Evolutionary conservation across 1,140 invertebrate species (phyloP).

Genomic region (Macrobrachium rosenbergii): DNA sequence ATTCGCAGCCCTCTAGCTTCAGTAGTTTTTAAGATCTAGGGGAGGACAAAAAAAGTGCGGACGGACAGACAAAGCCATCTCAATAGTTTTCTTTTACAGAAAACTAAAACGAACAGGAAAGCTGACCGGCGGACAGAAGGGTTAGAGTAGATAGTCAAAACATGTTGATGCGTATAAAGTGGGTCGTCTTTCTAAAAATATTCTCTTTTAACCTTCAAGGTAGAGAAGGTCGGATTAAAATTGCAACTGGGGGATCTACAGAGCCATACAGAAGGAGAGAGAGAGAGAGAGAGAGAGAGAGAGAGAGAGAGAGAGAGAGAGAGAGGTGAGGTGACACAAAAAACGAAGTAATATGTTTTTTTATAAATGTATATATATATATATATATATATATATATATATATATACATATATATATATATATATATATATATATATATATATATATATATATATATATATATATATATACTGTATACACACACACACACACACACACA

Average conservation of each 20-base stretch:
- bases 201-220: neutral
- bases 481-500: too few species aligned
- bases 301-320: neutral
- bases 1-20: too few species aligned
- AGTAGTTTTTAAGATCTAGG: too few species aligned
- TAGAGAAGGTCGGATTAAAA: too few species aligned
- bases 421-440: neutral
- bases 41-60: too few species aligned
- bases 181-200: neutral
- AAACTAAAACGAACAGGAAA: neutral
- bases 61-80: too few species aligned
- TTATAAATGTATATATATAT: too few species aligned
- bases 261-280: neutral
- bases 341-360: too few species aligned
- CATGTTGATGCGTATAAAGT: neutral
- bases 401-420: neutral
- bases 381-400: neutral
- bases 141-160: neutral
- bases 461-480: too few species aligned
- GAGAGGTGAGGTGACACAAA: too few species aligned
- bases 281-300: neutral
- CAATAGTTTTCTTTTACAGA: too few species aligned
- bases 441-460: neutral
- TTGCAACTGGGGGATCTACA: too few species aligned
- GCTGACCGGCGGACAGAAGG: neutral